Conservation (phyloP, 2,888 invertebrate genomes). For the Epsilonema sp. region DNA sequence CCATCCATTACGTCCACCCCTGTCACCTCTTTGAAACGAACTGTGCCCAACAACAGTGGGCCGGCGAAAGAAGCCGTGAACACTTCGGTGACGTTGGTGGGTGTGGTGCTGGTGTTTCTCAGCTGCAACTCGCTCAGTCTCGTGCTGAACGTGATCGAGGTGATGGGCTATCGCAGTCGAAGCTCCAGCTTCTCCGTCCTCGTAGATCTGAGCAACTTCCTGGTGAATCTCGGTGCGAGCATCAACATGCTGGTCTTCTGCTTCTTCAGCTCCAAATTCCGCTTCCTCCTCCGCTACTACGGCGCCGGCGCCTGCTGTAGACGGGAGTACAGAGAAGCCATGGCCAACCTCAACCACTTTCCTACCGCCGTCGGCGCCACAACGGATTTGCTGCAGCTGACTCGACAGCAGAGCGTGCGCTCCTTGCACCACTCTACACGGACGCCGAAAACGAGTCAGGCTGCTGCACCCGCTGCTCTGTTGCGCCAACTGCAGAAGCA, state of each 20-base stretch:
- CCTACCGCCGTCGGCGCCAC: too few species aligned
- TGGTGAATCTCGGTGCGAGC: conserved; percentile 30
- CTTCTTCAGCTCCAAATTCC: conserved; percentile 31
- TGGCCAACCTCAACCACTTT: too few species aligned
- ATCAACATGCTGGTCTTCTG: conserved; percentile 31
- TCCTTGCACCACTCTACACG: too few species aligned
- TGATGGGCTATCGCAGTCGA: not conserved
- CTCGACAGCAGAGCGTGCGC: too few species aligned
- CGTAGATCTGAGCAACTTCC: conserved; percentile 22
- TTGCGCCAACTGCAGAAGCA: too few species aligned
- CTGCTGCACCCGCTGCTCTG: too few species aligned
- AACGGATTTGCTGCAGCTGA: too few species aligned
- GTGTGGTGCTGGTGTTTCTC: conserved; percentile 32
- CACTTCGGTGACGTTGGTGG: conserved; percentile 31
- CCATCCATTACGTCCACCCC: too few species aligned
- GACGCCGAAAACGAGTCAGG: too few species aligned
- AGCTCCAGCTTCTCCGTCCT: conserved; percentile 13
- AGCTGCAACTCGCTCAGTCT: conserved; percentile 22
- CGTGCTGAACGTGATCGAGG: conserved; percentile 15
- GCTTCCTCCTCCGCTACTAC: conserved; percentile 3
- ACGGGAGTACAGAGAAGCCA: too few species aligned
- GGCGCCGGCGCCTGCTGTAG: too few species aligned
- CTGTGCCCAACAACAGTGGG: not conserved
- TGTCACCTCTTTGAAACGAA: too few species aligned
- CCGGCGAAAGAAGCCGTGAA: conserved; percentile 25